Conservation (phyloP, 2,797 vertebrate genomes). For the Arnoldichthys spilopterus region DNA sequence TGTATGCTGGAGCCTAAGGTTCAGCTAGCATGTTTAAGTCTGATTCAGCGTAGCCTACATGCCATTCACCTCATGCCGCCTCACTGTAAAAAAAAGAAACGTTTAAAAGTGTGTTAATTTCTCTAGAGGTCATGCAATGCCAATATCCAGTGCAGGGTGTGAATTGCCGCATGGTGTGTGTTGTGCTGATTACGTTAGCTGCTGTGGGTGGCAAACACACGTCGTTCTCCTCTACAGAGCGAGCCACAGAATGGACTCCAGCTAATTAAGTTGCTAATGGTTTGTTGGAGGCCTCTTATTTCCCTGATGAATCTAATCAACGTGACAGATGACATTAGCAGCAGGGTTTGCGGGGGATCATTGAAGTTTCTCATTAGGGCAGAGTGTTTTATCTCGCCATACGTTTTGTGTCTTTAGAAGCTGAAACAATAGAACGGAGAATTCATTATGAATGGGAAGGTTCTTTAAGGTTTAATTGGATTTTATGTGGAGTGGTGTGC, state of each 20-base stretch:
- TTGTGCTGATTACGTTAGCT: conserved; percentile 15
- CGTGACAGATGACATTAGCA: conserved; percentile 67
- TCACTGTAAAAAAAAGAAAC: not conserved
- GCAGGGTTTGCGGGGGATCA: conserved; percentile 56
- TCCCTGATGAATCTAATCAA: conserved; percentile 66
- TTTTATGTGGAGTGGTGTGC: not conserved
- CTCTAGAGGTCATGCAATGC: not conserved
- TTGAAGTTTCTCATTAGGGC: conserved; percentile 23
- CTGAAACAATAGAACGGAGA: not conserved
- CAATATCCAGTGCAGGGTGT: not conserved
- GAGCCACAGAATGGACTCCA: conserved; percentile 42
- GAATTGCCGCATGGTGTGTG: not conserved
- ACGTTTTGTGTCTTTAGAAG: not conserved
- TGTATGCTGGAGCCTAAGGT: too few species aligned
- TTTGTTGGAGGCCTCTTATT: conserved; percentile 69
- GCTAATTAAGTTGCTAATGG: conserved; percentile 76
- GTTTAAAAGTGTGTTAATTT: not conserved
- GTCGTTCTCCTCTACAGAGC: conserved; percentile 14
- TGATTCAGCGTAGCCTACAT: too few species aligned
- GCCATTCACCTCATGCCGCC: not conserved
- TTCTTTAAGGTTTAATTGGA: conserved; percentile 4
- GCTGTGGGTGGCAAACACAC: conserved; percentile 18
- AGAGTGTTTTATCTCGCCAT: not conserved
- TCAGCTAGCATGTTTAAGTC: too few species aligned
- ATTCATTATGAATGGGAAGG: not conserved